Percentiles rank a stretch among this genome's conserved stretches.
Evolutionary conservation across 2,113 vertebrate genomes (phyloP).

Genomic region (Ceyx cyanopectus): DNA sequence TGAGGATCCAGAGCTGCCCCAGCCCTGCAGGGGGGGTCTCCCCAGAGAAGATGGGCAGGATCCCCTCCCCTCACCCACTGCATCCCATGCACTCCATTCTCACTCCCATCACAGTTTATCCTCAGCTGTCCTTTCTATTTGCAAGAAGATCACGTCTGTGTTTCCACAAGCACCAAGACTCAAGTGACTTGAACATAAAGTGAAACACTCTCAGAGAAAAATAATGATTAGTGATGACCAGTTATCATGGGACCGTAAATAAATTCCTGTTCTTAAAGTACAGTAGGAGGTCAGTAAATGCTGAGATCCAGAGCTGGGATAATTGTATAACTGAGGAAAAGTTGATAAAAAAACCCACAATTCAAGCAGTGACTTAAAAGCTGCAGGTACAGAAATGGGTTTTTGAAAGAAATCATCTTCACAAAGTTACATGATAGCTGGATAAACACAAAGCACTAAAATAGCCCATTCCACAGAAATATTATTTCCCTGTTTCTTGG

Average conservation of each 20-base stretch:
- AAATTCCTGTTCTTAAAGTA: not conserved
- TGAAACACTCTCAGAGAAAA: not conserved
- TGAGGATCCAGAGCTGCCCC: too few species aligned
- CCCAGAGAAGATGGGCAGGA: not conserved
- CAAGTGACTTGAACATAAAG: not conserved
- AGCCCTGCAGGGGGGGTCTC: too few species aligned
- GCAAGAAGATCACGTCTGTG: rapidly evolving
- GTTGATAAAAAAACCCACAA: not conserved
- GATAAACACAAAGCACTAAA: not conserved
- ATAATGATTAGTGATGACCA: not conserved
- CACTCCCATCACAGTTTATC: not conserved
- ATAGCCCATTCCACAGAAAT: not conserved
- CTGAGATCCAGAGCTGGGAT: not conserved
- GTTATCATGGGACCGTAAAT: not conserved
- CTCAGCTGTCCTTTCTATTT: not conserved
- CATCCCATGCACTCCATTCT: not conserved
- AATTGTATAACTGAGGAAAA: not conserved
- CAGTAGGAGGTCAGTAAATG: not conserved
- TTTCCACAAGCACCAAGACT: not conserved
- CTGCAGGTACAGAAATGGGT: not conserved
- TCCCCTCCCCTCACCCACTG: not conserved
- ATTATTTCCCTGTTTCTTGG: not conserved
- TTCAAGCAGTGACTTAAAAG: not conserved
- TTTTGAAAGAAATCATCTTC: not conserved
- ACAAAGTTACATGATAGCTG: not conserved